Conservation (phyloP, 2,113 vertebrate species). For the Neotragus pygmaeus region DNA sequence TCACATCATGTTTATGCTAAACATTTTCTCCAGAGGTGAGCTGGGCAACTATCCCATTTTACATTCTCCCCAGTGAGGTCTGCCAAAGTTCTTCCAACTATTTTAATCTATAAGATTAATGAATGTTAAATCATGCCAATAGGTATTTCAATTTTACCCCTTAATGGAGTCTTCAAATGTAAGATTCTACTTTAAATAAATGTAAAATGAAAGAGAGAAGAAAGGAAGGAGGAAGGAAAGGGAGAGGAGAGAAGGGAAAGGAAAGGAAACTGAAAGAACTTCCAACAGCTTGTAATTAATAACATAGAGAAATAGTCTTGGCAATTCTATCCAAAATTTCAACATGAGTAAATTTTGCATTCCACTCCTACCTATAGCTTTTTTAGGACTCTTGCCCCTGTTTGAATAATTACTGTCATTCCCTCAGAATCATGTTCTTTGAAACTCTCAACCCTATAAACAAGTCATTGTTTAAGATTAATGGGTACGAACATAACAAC, state of each 20-base stretch:
- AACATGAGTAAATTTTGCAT: not conserved
- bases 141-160: not conserved
- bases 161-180: not conserved
- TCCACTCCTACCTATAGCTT: not conserved
- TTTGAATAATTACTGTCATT: not conserved
- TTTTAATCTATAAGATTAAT: not conserved
- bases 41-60: not conserved
- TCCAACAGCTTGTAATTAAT: not conserved
- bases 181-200: slow-evolving; percentile 17
- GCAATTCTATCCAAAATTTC: not conserved
- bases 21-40: slow-evolving; percentile 29
- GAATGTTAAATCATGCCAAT: not conserved
- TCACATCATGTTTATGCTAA: slow-evolving; percentile 39
- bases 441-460: not conserved
- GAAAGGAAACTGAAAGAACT: not conserved
- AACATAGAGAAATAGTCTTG: not conserved
- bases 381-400: not conserved
- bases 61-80: not conserved
- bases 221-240: not conserved
- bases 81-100: slow-evolving; percentile 53
- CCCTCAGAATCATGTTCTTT: not conserved
- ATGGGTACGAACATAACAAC: not conserved
- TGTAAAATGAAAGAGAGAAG: not conserved
- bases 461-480: not conserved
- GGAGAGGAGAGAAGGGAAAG: not conserved